Conservation (phyloP, 2,113 vertebrate genomes). For the Haemorhous mexicanus region DNA sequence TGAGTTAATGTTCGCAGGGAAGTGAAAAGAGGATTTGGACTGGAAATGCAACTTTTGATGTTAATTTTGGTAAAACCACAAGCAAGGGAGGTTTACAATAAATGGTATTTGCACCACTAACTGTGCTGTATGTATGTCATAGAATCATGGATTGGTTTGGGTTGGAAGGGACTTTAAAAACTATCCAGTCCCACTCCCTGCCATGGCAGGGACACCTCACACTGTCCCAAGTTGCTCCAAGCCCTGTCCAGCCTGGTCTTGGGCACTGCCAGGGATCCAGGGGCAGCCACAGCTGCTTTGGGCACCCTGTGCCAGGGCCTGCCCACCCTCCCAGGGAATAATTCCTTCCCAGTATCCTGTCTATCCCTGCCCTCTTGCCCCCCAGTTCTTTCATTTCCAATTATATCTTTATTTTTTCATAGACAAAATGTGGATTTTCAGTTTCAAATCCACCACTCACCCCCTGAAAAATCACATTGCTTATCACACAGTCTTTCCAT, state of each 20-base stretch:
- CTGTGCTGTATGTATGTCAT: accelerated
- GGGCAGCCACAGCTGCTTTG: neutral
- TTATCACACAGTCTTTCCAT: accelerated
- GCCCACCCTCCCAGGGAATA: accelerated
- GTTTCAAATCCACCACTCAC: accelerated
- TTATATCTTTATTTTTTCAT: neutral
- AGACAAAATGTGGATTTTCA: neutral
- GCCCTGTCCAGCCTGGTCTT: accelerated
- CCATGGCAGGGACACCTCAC: neutral
- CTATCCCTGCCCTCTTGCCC: neutral
- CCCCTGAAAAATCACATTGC: accelerated
- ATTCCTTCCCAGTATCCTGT: neutral
- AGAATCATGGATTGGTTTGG: neutral
- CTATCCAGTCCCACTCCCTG: accelerated
- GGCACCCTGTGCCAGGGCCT: neutral
- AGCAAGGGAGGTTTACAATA: neutral
- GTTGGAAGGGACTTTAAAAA: neutral
- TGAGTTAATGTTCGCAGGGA: neutral
- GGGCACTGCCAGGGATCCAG: neutral
- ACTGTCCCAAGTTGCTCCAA: accelerated
- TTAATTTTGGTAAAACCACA: neutral
- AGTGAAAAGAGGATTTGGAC: neutral
- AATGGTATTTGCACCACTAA: accelerated
- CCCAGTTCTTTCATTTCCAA: neutral
- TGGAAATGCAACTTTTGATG: neutral